These are phyloP conservation scores for Oligia latruncula DNA, from an alignment of 2,888 invertebrate genomes.

Conservation along the genomic window DNA sequence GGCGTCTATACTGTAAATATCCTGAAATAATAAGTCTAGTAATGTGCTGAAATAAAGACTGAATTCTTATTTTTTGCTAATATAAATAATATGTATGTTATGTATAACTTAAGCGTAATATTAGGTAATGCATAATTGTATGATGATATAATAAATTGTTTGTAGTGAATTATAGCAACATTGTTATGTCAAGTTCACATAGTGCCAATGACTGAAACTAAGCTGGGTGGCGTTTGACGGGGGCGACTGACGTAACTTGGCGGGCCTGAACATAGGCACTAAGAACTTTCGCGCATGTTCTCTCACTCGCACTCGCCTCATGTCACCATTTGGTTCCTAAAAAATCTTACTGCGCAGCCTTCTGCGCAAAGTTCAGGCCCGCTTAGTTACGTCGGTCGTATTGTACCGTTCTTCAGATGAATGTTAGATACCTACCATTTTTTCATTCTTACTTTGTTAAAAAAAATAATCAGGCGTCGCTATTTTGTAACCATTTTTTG, in stretches of 20 bases:
- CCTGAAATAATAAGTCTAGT: slow-evolving; percentile 45
- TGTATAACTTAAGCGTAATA: slow-evolving; percentile 61
- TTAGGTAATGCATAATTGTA: slow-evolving; percentile 55
- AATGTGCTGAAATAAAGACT: slow-evolving; percentile 67
- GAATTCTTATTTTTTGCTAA: slow-evolving; percentile 54
- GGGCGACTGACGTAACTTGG: no score
- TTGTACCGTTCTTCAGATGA: neutral
- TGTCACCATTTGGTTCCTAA: no score
- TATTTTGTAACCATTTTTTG: neutral
- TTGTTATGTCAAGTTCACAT: slow-evolving; percentile 18
- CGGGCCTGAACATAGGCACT: no score
- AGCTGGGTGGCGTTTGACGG: neutral
- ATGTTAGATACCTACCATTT: neutral
- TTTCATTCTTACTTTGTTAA: neutral
- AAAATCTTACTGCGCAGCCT: no score
- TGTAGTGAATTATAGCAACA: slow-evolving; percentile 21
- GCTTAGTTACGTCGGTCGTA: no score
- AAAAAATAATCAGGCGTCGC: neutral
- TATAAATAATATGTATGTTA: slow-evolving; percentile 40
- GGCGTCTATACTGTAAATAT: slow-evolving; percentile 45
- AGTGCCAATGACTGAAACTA: slow-evolving; percentile 23
- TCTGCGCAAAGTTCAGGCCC: no score
- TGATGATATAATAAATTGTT: slow-evolving; percentile 33
- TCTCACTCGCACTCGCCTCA: no score
- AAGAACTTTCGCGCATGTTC: no score